Percentiles rank a stretch among this genome's conserved stretches.
Evolutionary conservation across 2,888 invertebrate species (phyloP).

Genomic region (Macropis europaea): DNA sequence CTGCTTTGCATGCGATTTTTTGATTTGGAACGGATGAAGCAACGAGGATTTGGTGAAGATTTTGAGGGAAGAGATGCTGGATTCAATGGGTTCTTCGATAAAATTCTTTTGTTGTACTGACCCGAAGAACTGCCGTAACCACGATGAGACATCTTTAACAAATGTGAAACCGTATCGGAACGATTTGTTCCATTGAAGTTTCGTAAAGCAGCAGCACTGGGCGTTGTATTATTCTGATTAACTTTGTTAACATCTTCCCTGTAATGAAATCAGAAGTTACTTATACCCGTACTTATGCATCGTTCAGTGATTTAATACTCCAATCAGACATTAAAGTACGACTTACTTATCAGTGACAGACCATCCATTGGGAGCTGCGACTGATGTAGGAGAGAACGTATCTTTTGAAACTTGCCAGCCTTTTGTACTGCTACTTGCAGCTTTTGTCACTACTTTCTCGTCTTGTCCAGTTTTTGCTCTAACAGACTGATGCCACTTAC

Average conservation of each 20-base stretch:
- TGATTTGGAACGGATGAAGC: conserved; percentile 3
- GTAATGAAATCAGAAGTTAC: conserved; percentile 21
- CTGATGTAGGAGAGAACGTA: conserved; percentile 68
- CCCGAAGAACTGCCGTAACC: conserved; percentile 84
- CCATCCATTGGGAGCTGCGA: conserved; percentile 75
- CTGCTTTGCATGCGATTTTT: conserved; percentile 1
- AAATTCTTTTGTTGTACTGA: conserved; percentile 56
- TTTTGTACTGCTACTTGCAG: conserved; percentile 69
- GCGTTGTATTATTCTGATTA: conserved; percentile 62
- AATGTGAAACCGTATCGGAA: conserved; percentile 82
- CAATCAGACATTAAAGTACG: not conserved
- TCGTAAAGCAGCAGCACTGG: conserved; percentile 75
- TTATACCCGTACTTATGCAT: too few relatives aligned
- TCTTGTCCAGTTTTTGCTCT: conserved; percentile 67
- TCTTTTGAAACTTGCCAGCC: conserved; percentile 75
- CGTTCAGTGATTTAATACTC: too few relatives aligned
- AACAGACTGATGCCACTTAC: conserved; percentile 70
- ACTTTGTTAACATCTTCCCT: conserved; percentile 69
- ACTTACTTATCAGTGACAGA: conserved; percentile 74
- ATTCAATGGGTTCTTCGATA: conserved; percentile 22
- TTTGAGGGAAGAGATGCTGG: conserved; percentile 21
- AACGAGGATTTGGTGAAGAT: conserved; percentile 2
- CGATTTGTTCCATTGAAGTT: conserved; percentile 77
- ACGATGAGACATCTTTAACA: conserved; percentile 86
- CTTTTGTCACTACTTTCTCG: conserved; percentile 72